phyloP scores from a whole-genome alignment of 1,140 invertebrate genomes.

The Bombus waltoni region DNA sequence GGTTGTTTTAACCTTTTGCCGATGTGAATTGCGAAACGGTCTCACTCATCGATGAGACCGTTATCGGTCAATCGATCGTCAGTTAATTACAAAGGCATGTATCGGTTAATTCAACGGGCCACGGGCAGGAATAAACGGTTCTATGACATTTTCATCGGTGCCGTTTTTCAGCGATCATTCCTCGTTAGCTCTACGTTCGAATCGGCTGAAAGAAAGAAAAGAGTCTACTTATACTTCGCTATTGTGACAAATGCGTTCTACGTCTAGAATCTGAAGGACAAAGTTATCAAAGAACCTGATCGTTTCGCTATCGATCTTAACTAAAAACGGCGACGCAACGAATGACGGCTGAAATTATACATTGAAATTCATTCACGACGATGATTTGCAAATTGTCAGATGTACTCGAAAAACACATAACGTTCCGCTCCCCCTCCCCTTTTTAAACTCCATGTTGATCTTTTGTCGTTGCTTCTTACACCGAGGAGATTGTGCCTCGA shows the following conservation, averaged over 20 bases:
- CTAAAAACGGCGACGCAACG: constrained; percentile 5
- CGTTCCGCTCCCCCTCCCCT: too few relatives aligned
- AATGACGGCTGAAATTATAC: not conserved
- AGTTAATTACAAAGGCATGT: constrained; percentile 55
- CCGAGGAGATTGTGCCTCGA: too few relatives aligned
- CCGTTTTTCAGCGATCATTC: not conserved
- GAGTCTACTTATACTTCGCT: not conserved
- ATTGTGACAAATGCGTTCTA: not conserved
- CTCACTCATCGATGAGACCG: constrained; percentile 51
- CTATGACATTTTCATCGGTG: constrained; percentile 26
- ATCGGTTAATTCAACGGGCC: constrained; percentile 40
- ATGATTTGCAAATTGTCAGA: constrained; percentile 18
- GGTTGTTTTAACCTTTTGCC: constrained; percentile 57
- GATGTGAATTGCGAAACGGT: constrained; percentile 64
- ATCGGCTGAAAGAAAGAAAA: too few relatives aligned
- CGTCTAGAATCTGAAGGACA: not conserved
- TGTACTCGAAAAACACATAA: not conserved
- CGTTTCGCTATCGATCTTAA: not conserved
- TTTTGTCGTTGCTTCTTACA: not conserved
- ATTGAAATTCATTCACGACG: not conserved
- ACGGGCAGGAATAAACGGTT: not conserved
- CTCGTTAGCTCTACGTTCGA: not conserved
- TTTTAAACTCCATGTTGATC: not conserved
- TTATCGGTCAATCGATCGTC: constrained; percentile 56
- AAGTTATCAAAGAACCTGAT: not conserved